Conservation (phyloP, 2,113 vertebrate species). For the Colius striatus region DNA sequence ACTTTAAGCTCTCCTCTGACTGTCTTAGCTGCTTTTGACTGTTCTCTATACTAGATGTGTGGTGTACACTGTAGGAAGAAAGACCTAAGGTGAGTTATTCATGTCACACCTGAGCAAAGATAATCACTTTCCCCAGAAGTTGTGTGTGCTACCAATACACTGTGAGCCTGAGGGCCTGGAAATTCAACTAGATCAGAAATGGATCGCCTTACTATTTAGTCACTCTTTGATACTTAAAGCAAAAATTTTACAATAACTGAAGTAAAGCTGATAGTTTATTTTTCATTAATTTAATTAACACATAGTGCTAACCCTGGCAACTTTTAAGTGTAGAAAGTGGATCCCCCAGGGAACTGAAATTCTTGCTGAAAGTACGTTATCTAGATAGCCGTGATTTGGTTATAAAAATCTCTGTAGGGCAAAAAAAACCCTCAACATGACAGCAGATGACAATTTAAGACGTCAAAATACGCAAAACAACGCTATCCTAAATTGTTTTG, state of each 20-base stretch:
- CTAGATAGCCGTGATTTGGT: not conserved
- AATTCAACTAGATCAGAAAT: conserved; percentile 31
- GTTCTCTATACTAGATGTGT: not conserved
- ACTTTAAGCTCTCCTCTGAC: not conserved
- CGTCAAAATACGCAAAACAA: not conserved
- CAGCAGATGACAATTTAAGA: not conserved
- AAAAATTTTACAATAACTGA: not conserved
- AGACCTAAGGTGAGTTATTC: not conserved
- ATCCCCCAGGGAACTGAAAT: not conserved
- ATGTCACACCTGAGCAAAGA: conserved; percentile 1
- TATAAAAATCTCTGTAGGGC: not conserved
- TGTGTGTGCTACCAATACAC: conserved; percentile 4
- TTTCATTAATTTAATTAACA: conserved; percentile 33
- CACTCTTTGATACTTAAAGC: conserved; percentile 7
- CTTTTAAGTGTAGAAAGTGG: not conserved
- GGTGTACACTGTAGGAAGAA: not conserved
- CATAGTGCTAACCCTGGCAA: not conserved
- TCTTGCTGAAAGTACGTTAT: not conserved
- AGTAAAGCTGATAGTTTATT: not conserved
- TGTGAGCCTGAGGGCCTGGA: conserved; percentile 11
- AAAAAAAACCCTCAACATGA: not conserved
- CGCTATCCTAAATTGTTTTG: not conserved
- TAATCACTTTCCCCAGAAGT: not conserved
- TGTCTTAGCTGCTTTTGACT: conserved; percentile 9
- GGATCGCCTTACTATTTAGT: conserved; percentile 16